Base-by-base conservation (phyloP, 1,140 invertebrate genomes). In the Pteromalus puparum region DNA sequence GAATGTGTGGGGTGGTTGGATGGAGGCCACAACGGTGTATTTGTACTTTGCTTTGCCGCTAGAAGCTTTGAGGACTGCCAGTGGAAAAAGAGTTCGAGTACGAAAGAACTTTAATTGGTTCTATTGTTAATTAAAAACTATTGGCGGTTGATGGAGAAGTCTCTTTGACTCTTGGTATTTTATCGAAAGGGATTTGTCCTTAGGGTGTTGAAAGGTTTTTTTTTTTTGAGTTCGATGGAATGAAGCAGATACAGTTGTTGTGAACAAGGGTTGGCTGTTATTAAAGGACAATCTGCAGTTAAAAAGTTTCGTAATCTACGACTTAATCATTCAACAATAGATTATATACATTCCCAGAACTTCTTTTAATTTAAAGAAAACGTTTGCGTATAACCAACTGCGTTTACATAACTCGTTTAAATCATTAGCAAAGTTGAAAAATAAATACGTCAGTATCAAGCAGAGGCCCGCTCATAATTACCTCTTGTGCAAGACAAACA, bases 111-210 rank as follows among this genome's bases (percentile, higher is more conserved):
- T 21, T 74, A 74, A 74, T 74, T 74, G 72, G 42, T 74, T 74
- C 72, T 74, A 1, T 38, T 74, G 72, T 38, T 38, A 74, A 74
- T 74, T 74, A 74, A 74, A 74, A 74, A 74, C 13, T 30, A n/a
- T 70, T 70, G 1, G 15, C 18, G 18, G 2, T n/a, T 18, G 53
- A n/a, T n/a, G 53, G 18, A n/a, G 46, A 53, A 53, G 18, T 15
- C 5, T 2, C 48, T 18, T 53, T 53, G 53, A 15, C 18, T 61
- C 53, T n/a, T 61, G 18, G 21, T 61, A 5, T 61, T 61, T 7
- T 61, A 61, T n/a, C 15, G 21, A 18, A 9, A n/a, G 18, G 15
- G 21, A n/a, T 21, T 61, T 7, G 53, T 21, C 21, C 21, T 21
- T 5, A 21, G 53, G 21, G 15, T 53, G 30, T 34, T 34, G 30